These are phyloP conservation scores for Eospalax fontanierii DNA, from an alignment of 2,797 vertebrate species.

Conservation along the genomic window DNA sequence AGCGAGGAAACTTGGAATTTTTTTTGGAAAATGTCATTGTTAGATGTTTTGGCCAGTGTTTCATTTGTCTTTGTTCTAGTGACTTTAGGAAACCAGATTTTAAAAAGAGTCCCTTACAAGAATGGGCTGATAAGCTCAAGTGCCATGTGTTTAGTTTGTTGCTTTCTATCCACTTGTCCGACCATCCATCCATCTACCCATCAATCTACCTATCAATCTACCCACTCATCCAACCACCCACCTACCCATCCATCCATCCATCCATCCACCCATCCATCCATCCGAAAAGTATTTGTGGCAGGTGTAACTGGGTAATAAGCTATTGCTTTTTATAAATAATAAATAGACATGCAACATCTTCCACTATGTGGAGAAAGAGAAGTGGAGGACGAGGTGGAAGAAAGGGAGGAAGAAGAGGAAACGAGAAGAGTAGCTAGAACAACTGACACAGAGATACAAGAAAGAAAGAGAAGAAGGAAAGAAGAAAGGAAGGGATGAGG, in stretches of 20 bases:
- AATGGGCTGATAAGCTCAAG: background rate
- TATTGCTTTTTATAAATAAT: background rate
- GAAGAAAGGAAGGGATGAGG: too few relatives aligned
- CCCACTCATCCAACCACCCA: background rate
- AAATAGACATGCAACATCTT: background rate
- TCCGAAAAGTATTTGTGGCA: conserved; percentile 11
- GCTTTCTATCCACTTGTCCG: background rate
- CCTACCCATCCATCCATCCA: background rate
- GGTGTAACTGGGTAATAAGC: background rate
- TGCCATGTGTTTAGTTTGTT: background rate
- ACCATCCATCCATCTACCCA: background rate
- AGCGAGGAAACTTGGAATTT: background rate
- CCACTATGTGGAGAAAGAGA: background rate
- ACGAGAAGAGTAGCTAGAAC: background rate
- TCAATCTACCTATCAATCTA: background rate
- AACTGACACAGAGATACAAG: background rate
- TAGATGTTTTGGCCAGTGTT: background rate
- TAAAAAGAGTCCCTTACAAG: background rate
- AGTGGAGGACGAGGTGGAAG: background rate
- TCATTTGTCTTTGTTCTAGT: background rate
- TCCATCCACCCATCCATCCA: background rate
- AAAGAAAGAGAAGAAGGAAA: too few relatives aligned
- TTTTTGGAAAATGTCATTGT: conserved; percentile 32
- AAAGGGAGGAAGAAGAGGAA: background rate
- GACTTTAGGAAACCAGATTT: conserved; percentile 1